Conservation (phyloP, 2,797 vertebrate species). For the Mycteria americana region DNA sequence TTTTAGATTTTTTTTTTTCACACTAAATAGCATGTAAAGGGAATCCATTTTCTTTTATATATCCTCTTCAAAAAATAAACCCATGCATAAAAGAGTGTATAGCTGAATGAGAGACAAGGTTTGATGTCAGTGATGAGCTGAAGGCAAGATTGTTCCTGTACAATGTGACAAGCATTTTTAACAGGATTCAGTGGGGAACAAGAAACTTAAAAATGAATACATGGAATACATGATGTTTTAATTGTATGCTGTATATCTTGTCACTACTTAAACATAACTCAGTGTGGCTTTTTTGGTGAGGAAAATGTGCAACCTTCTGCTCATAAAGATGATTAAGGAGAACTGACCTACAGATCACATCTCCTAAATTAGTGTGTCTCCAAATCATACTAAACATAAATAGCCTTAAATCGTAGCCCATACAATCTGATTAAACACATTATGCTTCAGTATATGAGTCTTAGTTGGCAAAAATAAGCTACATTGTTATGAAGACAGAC, state of each 20-base stretch:
- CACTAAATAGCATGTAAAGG: neutral
- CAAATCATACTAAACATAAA: neutral
- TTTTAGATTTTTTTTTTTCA: neutral
- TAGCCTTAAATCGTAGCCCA: neutral
- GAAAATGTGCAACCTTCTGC: neutral
- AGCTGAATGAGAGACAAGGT: neutral
- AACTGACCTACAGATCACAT: neutral
- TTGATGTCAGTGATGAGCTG: neutral
- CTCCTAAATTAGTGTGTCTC: neutral
- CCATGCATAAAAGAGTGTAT: neutral
- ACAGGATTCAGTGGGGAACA: neutral
- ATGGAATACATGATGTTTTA: neutral
- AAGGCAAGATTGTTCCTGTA: neutral
- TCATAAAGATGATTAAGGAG: neutral
- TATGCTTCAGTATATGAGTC: neutral
- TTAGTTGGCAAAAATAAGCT: slow-evolving; percentile 12
- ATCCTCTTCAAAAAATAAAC: neutral
- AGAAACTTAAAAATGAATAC: neutral
- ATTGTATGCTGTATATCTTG: neutral
- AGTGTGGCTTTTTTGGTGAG: neutral
- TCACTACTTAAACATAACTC: neutral
- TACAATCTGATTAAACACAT: slow-evolving; percentile 24
- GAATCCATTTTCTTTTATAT: neutral
- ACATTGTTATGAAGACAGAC: slow-evolving; percentile 2
- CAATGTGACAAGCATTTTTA: neutral